These are phyloP conservation scores for Spinus olivaceus DNA, from an alignment of 2,797 vertebrate species.

Conservation along the genomic window DNA sequence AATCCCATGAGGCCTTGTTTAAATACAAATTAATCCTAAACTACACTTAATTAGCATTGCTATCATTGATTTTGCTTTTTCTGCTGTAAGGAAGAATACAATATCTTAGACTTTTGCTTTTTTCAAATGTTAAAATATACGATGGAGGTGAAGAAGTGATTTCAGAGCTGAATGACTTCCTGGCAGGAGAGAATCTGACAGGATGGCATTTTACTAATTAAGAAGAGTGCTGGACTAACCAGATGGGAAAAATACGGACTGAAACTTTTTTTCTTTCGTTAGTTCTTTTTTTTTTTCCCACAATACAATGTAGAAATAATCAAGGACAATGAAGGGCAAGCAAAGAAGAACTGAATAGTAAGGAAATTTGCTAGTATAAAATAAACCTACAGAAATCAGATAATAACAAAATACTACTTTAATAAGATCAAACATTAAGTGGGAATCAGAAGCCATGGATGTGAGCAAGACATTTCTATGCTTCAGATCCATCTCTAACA, in stretches of 20 bases:
- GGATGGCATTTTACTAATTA: conserved; percentile 78
- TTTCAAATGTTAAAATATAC: conserved; percentile 72
- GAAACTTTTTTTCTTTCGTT: conserved; percentile 46
- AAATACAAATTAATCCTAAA: conserved; percentile 71
- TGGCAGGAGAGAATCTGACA: conserved; percentile 74
- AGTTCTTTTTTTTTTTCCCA: background rate
- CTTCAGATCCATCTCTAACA: background rate
- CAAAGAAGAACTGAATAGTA: background rate
- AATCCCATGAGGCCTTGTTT: conserved; percentile 69
- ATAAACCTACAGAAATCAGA: conserved; percentile 1
- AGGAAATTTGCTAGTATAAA: conserved; percentile 22
- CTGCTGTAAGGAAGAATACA: conserved; percentile 60
- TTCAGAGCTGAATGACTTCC: conserved; percentile 75
- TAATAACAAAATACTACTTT: background rate
- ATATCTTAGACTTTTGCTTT: conserved; percentile 62
- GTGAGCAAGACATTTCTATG: background rate
- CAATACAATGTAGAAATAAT: conserved; percentile 69
- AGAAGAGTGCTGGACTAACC: conserved; percentile 72
- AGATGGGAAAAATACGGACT: conserved; percentile 73
- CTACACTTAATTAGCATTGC: conserved; percentile 68
- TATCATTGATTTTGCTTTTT: conserved; percentile 51
- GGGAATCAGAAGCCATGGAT: background rate
- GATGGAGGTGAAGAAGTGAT: conserved; percentile 76
- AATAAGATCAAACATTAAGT: background rate
- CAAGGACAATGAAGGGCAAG: conserved; percentile 43